A percentile compares a stretch with the other conserved stretches of the same genome.
phyloP scores from a whole-genome alignment of 2,113 vertebrate genomes.

The Trichomycterus rosablanca region DNA sequence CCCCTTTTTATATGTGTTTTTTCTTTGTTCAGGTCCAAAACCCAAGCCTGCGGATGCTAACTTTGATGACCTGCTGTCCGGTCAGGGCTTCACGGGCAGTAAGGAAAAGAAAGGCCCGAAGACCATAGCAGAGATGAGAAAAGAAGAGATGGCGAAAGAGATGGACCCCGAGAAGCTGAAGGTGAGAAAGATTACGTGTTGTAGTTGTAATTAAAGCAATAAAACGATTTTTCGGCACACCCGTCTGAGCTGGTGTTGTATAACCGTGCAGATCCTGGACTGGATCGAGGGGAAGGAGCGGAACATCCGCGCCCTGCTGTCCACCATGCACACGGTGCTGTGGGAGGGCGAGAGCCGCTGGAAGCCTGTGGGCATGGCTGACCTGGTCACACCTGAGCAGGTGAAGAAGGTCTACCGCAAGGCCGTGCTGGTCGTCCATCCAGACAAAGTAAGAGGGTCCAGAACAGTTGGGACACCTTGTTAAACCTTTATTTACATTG shows the following conservation, averaged over 20 bases:
- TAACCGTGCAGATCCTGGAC: conserved; percentile 79
- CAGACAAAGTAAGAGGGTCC: conserved; percentile 83
- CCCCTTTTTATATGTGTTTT: background rate
- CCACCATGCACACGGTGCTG: conserved; percentile 96
- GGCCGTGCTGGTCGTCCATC: conserved; percentile 94
- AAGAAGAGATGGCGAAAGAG: conserved; percentile 98
- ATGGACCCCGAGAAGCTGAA: conserved; percentile 98
- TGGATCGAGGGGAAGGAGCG: conserved; percentile 99
- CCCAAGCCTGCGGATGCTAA: conserved; percentile 77
- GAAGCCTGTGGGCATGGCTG: conserved; percentile 95
- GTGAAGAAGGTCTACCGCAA: conserved; percentile 95
- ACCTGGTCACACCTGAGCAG: conserved; percentile 95
- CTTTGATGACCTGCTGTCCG: conserved; percentile 92
- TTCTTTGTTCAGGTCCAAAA: conserved; percentile 73
- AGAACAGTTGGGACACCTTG: too few species aligned
- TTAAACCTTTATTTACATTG: too few species aligned
- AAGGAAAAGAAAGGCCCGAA: conserved; percentile 92
- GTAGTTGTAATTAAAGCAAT: too few species aligned
- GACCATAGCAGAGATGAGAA: conserved; percentile 98
- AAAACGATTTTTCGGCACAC: too few species aligned
- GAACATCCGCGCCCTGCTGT: conserved; percentile 92
- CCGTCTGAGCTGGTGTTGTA: background rate
- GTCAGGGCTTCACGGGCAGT: conserved; percentile 90
- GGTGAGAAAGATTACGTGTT: conserved; percentile 57
- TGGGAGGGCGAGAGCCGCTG: conserved; percentile 97